Base-by-base conservation (phyloP, 2,797 vertebrate species). In the Gallinago stenura region DNA sequence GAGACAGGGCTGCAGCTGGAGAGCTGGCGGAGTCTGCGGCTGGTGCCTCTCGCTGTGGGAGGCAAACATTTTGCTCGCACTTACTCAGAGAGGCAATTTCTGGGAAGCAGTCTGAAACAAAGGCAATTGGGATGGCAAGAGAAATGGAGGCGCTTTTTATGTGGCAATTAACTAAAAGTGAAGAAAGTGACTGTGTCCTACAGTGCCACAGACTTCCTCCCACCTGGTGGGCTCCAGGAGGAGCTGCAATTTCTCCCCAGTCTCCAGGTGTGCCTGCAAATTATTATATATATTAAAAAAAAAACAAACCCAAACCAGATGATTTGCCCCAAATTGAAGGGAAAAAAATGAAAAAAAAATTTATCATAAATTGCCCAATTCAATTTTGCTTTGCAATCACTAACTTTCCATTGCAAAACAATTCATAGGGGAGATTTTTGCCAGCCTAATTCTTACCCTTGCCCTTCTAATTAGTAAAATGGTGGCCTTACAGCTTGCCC, bases 91-190 rank as follows among this genome's bases (percentile, higher is more conserved):
- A 89, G 24, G 73, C 41, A 77, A 41, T 90, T 71, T 54, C n/a
- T 85, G 62, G 68, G 78, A 92, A 83, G 50, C 39, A 87, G 79
- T 60, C 24, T 45, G 81, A 90, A 90, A 94, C 56, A 68, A 84
- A 90, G 46, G 50, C 70, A 83, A 39, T 46, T 48, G 60, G 25
- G 60, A 53, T 21, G 62, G 73, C 53, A 25, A 65, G 68, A 66
- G 53, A 65, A 73, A 80, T 31, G 51, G 41, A 91, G 37, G 24
- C 12, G 22, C 41, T 70, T 56, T 79, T 87, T 39, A 57, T 46
- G 69, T 69, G 14, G 45, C 39, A 92, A 73, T 83, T 62, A 80
- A 79, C 48, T 4, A 9, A 78, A 70, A 89, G 79, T 53, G 85
- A 70, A 87, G 83, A 72, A 83, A 86, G 28, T 10, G 17, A 33